Evolutionary conservation across 2,797 vertebrate species (phyloP).

Genomic region (Mallotus villosus): DNA sequence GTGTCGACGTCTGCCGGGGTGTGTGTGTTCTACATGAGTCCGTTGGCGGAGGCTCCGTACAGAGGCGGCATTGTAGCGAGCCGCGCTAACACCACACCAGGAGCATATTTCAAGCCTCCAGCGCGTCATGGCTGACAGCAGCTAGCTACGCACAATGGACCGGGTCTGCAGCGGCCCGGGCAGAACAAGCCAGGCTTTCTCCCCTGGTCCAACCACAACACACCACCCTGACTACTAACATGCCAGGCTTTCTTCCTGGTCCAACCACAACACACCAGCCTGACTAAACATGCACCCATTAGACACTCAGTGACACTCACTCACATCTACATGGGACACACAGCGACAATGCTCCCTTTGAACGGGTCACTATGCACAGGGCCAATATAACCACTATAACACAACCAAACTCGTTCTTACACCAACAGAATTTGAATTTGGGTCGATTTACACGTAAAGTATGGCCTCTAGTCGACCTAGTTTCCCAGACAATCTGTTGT

Average conservation of each 20-base stretch:
- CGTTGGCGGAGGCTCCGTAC: too few relatives aligned
- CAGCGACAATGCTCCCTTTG: constrained; percentile 19
- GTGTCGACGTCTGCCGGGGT: too few relatives aligned
- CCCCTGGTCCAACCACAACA: constrained; percentile 26
- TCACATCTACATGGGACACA: too few relatives aligned
- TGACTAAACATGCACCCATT: too few relatives aligned
- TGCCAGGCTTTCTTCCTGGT: too few relatives aligned
- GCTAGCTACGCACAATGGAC: constrained; percentile 33
- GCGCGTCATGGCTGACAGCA: background rate
- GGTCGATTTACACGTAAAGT: background rate
- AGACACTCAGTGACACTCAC: too few relatives aligned
- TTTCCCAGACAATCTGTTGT: too few relatives aligned
- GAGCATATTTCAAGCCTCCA: constrained; percentile 26
- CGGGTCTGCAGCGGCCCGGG: constrained; percentile 24
- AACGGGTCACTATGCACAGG: constrained; percentile 27
- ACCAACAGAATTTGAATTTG: background rate
- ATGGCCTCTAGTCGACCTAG: too few relatives aligned
- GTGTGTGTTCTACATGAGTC: too few relatives aligned
- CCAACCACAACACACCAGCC: too few relatives aligned
- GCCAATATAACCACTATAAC: background rate
- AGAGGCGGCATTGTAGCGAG: too few relatives aligned
- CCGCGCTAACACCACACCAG: constrained; percentile 2
- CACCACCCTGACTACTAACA: constrained; percentile 2
- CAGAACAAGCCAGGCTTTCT: constrained; percentile 49
- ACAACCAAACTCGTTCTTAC: constrained; percentile 2